Evolutionary conservation across 2,797 vertebrate species (phyloP), one percentile per base, ranked within the genome.

Genomic region (Cossypha heuglini): DNA sequence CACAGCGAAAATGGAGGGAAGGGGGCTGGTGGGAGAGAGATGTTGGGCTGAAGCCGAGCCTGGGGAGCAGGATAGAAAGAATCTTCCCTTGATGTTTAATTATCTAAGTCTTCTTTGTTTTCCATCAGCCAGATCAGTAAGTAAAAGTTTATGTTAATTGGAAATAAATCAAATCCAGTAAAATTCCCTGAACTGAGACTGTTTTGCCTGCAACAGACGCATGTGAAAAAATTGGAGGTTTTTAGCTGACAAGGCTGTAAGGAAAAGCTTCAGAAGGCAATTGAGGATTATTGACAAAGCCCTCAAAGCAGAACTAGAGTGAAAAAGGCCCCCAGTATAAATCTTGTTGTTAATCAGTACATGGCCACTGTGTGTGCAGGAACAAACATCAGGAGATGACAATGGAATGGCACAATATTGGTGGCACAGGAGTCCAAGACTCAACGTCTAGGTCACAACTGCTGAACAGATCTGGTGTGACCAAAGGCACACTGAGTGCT

Each of bases 131-230:
- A 87, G 62, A 89, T 69, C 46, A 79, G 59, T 73, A 91, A 82
- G 83, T 69, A 90, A 76, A 90, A 55, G 16, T 82, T 93, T 73
- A 85, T 66, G 63, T 76, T 87, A 88, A 92, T 62, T 94, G 28
- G 26, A 93, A 61, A 81, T 49, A 51, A 37, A 59, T 80, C 6
- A 62, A 40, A 74, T 75, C 45, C 61, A 76, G 57, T 40, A 45
- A 37, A 83, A 86, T 42, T 88, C 88, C 80, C 67, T 83, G 51
- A 96, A 81, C 66, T 84, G 81, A 94, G 71, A 93, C 58, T 87
- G 18, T 61, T 93, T 79, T 73, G 59, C 71, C 68, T 78, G 52
- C 46, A 95, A 90, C 21, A 89, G 77, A 59, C 20, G 59, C n/a
- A 43, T 57, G 59, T 29, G 64, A 51, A 71, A 88, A 86, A 88